Conservation (phyloP, 2,797 vertebrate genomes). For the Cyprinodon diabolis region DNA sequence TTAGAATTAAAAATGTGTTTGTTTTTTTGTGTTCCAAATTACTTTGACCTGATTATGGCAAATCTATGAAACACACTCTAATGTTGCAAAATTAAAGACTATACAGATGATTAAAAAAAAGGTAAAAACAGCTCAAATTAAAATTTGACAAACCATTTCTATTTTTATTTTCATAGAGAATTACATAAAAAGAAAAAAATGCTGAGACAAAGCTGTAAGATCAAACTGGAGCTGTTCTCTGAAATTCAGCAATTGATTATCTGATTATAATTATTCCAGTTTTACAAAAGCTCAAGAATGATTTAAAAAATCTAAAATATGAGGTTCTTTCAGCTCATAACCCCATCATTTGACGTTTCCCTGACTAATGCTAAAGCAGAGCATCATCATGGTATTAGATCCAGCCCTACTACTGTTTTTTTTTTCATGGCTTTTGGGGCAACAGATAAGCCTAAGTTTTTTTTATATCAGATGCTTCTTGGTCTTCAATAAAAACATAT, state of each 20-base stretch:
- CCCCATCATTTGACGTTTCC: constrained; percentile 43
- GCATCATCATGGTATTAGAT: constrained; percentile 64
- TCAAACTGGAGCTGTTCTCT: constrained; percentile 61
- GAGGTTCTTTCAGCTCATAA: constrained; percentile 6
- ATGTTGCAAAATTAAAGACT: not conserved
- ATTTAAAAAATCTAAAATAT: not conserved
- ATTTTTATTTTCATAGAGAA: constrained; percentile 70
- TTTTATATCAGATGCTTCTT: not conserved
- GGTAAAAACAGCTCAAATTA: not conserved
- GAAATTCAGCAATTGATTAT: constrained; percentile 61
- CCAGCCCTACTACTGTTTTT: constrained; percentile 50
- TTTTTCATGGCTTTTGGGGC: constrained; percentile 61
- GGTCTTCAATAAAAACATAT: not conserved
- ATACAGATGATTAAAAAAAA: not conserved
- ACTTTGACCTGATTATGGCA: not conserved
- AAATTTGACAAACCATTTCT: constrained; percentile 72
- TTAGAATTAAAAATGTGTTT: not conserved
- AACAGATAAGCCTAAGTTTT: not conserved
- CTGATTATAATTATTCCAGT: constrained; percentile 60
- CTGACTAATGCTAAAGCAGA: constrained; percentile 66
- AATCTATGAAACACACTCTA: not conserved
- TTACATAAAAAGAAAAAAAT: constrained; percentile 84
- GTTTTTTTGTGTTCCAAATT: not conserved
- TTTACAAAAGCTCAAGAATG: constrained; percentile 28
- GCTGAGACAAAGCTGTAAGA: constrained; percentile 78